Evolutionary conservation across 2,888 invertebrate species (phyloP), one percentile per base, ranked within the genome.

Genomic region (Eupithecia subumbrata): DNA sequence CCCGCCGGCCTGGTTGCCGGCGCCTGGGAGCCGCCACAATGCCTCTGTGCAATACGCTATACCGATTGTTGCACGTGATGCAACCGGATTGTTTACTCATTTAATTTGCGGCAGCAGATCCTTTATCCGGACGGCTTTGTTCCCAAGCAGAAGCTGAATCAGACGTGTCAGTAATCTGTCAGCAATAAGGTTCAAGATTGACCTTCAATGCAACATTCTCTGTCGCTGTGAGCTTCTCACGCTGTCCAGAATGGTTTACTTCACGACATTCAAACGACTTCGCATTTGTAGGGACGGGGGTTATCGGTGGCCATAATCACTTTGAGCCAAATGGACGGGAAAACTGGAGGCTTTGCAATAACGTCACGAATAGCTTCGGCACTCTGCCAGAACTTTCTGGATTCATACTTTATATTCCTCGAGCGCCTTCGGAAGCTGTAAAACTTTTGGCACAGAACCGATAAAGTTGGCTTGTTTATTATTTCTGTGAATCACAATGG

Each of bases 61-160:
- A 72, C 78, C 80, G 80, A 87, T 88, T 88, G 88, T 88, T 86
- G 81, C 76, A 67, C 81, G 83, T 84, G 81, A 82, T 80, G 84
- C 82, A 84, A 85, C 40, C 71, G 73, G 73, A 79, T 76, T 77
- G 73, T 78, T 76, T 70, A 72, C 72, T 74, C 66, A 73, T 75
- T 75, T 56, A 68, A 75, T 75, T 75, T 71, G 71, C 34, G 48
- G 25, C 67, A 64, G 72, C n/a, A 45, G 48, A 68, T 69, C 30
- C 68, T 68, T 43, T 63, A 76, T 60, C 63, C 63, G 63, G 63
- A 71, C 56, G 48, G 45, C 71, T 73, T 72, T 40, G 73, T 68
- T 76, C 67, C 37, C 66, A 66, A 56, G 60, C 25, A 25, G 34
- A 60, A 64, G 37, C 52, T 45, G 40, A 48, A 18, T n/a, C 64